These are phyloP conservation scores for Anastrepha ludens DNA, from an alignment of 1,140 invertebrate species.

Conservation along the genomic window DNA sequence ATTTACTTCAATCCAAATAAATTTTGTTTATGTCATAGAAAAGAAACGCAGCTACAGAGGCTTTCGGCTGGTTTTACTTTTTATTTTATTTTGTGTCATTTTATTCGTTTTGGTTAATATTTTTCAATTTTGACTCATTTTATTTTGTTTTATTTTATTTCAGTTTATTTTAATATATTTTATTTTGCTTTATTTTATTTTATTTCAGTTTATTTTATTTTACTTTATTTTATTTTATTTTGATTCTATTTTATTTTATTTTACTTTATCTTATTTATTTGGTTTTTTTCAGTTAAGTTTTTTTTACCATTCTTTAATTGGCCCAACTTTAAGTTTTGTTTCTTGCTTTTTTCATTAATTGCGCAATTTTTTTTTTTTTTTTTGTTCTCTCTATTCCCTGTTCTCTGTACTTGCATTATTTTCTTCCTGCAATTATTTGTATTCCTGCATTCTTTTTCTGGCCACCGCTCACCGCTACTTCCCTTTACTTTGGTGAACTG, in stretches of 20 bases:
- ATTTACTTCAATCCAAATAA: no score
- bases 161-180: no score
- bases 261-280: not conserved
- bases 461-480: no score
- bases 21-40: no score
- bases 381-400: not conserved
- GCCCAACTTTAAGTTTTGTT: not conserved
- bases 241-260: slow-evolving; percentile 6
- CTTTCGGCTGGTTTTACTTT: no score
- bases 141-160: not conserved
- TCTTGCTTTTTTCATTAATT: not conserved
- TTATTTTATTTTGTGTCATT: no score
- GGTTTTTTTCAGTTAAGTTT: not conserved
- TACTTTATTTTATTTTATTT: not conserved
- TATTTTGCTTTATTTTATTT: not conserved
- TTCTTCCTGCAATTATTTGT: no score
- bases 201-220: not conserved
- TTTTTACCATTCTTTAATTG: not conserved
- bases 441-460: no score
- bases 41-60: no score
- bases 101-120: no score
- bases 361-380: not conserved
- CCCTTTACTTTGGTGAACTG: no score
- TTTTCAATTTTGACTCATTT: not conserved
- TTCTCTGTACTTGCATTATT: no score